These are phyloP conservation scores for Setophaga coronata DNA, from an alignment of 2,113 vertebrate genomes.

Conservation along the genomic window DNA sequence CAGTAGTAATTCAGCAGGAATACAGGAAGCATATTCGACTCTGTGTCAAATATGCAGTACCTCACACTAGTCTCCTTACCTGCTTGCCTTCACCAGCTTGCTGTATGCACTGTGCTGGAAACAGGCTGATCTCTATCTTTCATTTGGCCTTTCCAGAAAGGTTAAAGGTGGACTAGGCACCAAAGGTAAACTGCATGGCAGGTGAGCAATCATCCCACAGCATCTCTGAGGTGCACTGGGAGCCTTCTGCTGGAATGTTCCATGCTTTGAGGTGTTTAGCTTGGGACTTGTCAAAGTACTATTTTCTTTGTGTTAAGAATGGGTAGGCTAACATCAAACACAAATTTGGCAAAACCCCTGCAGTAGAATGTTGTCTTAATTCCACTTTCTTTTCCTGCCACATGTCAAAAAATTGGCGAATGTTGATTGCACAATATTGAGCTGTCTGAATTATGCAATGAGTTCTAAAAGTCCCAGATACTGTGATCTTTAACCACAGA, in stretches of 20 bases:
- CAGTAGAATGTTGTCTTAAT: not conserved
- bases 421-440: rapidly evolving
- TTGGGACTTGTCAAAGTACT: not conserved
- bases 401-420: not conserved
- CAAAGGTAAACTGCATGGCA: not conserved
- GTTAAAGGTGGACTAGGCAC: not conserved
- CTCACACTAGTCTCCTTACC: not conserved
- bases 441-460: not conserved
- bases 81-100: not conserved
- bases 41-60: not conserved
- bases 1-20: not conserved
- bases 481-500: not conserved
- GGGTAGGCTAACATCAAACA: not conserved
- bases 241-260: not conserved
- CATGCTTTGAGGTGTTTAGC: not conserved
- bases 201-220: not conserved
- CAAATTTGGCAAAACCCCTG: not conserved
- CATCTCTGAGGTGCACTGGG: not conserved
- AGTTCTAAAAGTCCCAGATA: not conserved
- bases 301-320: not conserved
- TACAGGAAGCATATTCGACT: not conserved
- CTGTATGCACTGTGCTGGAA: not conserved
- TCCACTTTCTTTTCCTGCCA: not conserved
- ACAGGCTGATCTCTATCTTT: not conserved
- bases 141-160: not conserved